phyloP scores from a whole-genome alignment of 2,797 vertebrate genomes.

The Staurois parvus region DNA sequence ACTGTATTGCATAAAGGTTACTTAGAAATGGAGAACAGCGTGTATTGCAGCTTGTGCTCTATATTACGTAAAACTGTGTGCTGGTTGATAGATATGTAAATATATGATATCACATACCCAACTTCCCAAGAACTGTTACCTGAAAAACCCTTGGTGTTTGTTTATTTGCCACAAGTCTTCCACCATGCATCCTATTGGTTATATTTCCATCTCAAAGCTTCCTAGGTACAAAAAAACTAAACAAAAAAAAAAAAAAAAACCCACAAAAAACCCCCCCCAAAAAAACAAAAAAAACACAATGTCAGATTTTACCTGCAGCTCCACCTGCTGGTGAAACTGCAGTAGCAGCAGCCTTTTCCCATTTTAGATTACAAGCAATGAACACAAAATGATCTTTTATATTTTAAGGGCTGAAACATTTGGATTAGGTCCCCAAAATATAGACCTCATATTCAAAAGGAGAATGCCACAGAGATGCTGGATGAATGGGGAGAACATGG shows the following conservation, averaged over 20 bases:
- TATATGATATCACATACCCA: neutral
- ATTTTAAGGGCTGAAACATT: no score
- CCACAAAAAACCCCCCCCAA: no score
- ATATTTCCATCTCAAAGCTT: neutral
- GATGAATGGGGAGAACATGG: neutral
- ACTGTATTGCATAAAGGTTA: slow-evolving; percentile 44
- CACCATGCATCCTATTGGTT: neutral
- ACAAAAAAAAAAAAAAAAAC: no score
- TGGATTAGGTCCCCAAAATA: neutral
- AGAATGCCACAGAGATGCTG: neutral
- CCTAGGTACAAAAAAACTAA: neutral
- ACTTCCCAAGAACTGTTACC: neutral
- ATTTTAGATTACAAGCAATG: no score
- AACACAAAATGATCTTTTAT: no score
- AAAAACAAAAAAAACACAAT: neutral
- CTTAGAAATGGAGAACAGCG: neutral
- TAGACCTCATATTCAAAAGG: neutral
- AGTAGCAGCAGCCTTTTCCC: neutral
- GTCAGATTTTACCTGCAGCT: neutral
- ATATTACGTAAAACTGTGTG: slow-evolving; percentile 23
- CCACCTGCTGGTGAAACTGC: neutral
- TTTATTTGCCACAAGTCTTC: neutral
- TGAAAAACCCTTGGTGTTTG: neutral
- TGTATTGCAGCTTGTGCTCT: slow-evolving; percentile 47
- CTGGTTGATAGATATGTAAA: slow-evolving; percentile 17